Evolutionary conservation across 2,113 vertebrate genomes (phyloP), one percentile per base, ranked within the genome.

Genomic region (Peromyscus polionotus): DNA sequence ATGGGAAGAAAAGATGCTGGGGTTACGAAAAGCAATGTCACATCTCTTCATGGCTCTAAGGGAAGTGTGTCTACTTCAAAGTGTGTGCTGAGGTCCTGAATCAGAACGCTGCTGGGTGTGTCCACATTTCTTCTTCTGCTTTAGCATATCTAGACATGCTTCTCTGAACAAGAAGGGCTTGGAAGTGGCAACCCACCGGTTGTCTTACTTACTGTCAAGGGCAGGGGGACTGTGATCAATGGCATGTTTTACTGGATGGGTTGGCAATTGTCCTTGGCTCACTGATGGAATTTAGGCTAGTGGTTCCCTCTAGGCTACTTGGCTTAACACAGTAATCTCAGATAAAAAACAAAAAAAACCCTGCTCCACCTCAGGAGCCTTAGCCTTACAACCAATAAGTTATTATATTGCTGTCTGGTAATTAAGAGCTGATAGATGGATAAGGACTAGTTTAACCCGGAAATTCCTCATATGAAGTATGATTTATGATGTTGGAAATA

Each of bases 401-500:
- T 63, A 93, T 89, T 85, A 95, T 90, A 93, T 14, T 83, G 76
- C 87, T 75, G 76, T 83, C 68, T 22, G 77, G 94, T 91, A 75
- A 96, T 90, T 93, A 96, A 97, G 97, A 80, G 65, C 84, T 84
- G 93, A 92, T 59, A 96, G 95, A 88, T 77, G 83, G 88, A 20
- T 77, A 96, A 93, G 28, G 80, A 87, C 12, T 61, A 88, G 90
- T 96, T 96, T 90, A 98, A 92, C 54, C 90, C 61, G 65, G 94
- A 86, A 95, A 97, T 96, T 98, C 61, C 68, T 96, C 48, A 48
- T 91, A 89, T 36, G 96, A 88, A 88, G 85, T 89, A 84, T 93
- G 94, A 89, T 91, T 95, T 88, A 90, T 94, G 54, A 90, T 33
- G 51, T 20, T 65, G 72, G 75, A 80, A 91, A 96, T 1, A 81